Conservation (phyloP, 2,113 vertebrate genomes). For the Oenanthe oenanthe region DNA sequence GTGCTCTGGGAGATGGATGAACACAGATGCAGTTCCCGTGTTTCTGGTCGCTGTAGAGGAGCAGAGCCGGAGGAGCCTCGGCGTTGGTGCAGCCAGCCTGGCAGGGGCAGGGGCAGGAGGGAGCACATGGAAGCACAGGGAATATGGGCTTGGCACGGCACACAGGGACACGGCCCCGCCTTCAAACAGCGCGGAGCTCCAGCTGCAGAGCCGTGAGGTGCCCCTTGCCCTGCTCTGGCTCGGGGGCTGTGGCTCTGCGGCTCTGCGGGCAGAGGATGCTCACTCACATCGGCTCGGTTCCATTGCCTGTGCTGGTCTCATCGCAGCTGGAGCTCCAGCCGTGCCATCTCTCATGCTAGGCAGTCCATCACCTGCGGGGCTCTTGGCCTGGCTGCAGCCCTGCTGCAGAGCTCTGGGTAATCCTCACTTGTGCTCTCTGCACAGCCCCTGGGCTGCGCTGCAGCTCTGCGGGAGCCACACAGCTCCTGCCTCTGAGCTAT, state of each 20-base stretch:
- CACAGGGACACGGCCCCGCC: background rate
- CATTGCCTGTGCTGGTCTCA: fast-evolving
- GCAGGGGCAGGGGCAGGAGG: too few relatives aligned
- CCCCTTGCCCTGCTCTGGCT: background rate
- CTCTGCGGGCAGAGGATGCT: too few relatives aligned
- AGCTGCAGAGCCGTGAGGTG: background rate
- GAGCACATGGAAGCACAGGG: fast-evolving
- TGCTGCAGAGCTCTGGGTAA: background rate
- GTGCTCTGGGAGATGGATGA: background rate
- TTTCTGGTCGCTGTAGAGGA: fast-evolving
- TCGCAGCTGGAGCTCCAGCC: background rate
- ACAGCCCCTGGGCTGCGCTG: background rate
- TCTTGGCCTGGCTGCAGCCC: background rate
- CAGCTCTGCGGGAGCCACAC: background rate
- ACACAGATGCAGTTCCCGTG: background rate
- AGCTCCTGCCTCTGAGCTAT: background rate
- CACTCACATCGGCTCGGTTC: fast-evolving
- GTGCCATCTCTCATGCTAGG: fast-evolving
- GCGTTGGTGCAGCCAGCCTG: fast-evolving
- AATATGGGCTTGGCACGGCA: background rate
- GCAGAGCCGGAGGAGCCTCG: background rate
- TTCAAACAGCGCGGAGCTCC: fast-evolving
- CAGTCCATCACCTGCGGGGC: fast-evolving
- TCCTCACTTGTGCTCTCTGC: background rate
- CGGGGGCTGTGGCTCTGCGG: fast-evolving